These are phyloP conservation scores for Schlechtendalia chinensis DNA, from an alignment of 1,140 invertebrate genomes.

Conservation along the genomic window DNA sequence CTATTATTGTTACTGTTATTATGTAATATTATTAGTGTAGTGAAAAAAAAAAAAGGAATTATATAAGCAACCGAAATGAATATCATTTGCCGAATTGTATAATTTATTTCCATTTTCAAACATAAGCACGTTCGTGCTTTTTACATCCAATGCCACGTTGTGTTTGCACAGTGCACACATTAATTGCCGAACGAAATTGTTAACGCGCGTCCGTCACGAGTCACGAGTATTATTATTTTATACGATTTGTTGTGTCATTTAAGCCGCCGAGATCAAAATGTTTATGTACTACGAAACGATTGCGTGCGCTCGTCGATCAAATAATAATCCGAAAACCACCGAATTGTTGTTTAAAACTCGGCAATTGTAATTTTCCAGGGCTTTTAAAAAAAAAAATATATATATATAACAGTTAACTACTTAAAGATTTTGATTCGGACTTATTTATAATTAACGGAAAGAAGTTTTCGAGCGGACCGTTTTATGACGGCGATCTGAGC, in stretches of 20 bases:
- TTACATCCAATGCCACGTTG: neutral
- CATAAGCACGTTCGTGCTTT: conserved; percentile 32
- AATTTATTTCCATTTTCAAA: conserved; percentile 18
- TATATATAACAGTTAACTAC: too few relatives aligned
- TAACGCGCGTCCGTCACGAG: conserved; percentile 7
- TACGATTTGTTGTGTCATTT: neutral
- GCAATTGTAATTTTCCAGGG: too few relatives aligned
- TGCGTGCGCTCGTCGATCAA: too few relatives aligned
- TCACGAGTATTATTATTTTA: neutral
- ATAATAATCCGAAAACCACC: too few relatives aligned
- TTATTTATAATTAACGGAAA: too few relatives aligned
- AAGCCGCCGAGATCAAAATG: neutral
- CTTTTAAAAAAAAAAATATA: too few relatives aligned
- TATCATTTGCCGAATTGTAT: conserved; percentile 1
- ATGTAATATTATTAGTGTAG: neutral
- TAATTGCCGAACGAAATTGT: neutral
- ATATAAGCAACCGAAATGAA: neutral
- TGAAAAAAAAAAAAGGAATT: too few relatives aligned
- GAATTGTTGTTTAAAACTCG: too few relatives aligned
- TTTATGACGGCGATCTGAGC: neutral
- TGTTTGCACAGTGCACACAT: neutral
- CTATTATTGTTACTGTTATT: neutral
- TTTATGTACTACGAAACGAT: neutral
- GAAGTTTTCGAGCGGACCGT: neutral
- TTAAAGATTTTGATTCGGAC: too few relatives aligned